Conservation (phyloP, 2,888 invertebrate species). For the Agonopterix arenella region DNA sequence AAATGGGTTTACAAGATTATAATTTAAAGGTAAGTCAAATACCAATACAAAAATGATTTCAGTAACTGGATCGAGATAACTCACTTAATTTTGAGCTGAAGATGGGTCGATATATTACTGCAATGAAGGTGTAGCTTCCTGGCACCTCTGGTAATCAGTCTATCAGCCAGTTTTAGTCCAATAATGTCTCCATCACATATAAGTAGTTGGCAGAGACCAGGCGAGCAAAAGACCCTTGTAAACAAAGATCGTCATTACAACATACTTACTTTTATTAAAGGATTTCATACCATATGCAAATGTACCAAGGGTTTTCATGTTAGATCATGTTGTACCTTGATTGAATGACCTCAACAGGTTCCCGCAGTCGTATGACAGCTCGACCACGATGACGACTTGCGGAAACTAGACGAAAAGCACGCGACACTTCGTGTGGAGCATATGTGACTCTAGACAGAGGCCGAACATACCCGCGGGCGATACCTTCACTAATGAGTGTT, state of each 20-base stretch:
- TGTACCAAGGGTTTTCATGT: no score
- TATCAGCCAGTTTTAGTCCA: conserved; percentile 22
- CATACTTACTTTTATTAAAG: no score
- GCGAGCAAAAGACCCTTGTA: no score
- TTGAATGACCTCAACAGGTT: conserved; percentile 8
- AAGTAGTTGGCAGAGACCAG: no score
- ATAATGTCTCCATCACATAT: no score
- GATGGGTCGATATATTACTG: no score
- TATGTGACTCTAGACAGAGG: conserved; percentile 42
- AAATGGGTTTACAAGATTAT: conserved; percentile 2
- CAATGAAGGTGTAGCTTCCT: conserved; percentile 16
- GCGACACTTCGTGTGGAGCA: conserved; percentile 24
- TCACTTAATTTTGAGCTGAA: no score
- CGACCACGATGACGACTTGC: conserved; percentile 44
- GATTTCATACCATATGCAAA: no score
- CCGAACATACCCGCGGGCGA: conserved; percentile 42
- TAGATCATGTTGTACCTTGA: conserved; percentile 16
- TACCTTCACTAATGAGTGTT: conserved; percentile 36
- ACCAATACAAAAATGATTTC: no score
- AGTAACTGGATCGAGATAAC: no score
- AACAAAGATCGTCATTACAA: no score
- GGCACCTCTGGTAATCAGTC: conserved; percentile 35
- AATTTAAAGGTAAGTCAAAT: neutral
- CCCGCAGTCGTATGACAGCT: conserved; percentile 28
- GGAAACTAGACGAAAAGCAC: conserved; percentile 40